A percentile compares a stretch with the other conserved stretches of the same genome.
These are phyloP conservation scores for Eurystomus glaucurus DNA, from an alignment of 2,797 vertebrate species.

Conservation along the genomic window DNA sequence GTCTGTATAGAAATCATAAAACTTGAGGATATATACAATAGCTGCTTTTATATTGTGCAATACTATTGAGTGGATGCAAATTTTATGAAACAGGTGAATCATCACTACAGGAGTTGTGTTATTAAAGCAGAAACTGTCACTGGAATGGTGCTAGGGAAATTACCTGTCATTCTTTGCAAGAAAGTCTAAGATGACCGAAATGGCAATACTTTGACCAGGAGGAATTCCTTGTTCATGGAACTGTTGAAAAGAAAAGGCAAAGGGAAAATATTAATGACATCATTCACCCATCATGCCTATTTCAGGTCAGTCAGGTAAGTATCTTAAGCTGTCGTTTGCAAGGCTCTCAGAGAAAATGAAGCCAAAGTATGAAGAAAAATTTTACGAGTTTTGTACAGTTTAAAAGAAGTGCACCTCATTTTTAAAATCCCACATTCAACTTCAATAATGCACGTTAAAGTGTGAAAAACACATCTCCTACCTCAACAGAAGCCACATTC, in stretches of 20 bases:
- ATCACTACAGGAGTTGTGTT: background rate
- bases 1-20: background rate
- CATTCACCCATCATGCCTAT: background rate
- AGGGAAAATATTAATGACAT: slow-evolving; percentile 35
- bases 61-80: background rate
- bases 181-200: slow-evolving; percentile 45
- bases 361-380: background rate
- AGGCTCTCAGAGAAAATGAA: background rate
- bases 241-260: slow-evolving; percentile 32
- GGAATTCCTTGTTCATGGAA: slow-evolving; percentile 14
- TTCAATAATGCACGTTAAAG: background rate
- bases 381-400: background rate
- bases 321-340: background rate
- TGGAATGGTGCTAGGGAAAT: slow-evolving; percentile 39
- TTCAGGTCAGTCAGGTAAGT: background rate
- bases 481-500: background rate
- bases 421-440: background rate
- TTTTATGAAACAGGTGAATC: slow-evolving; percentile 51
- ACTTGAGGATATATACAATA: background rate
- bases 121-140: slow-evolving; percentile 51
- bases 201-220: slow-evolving; percentile 34
- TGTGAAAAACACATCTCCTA: background rate
- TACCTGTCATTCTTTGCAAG: slow-evolving; percentile 48
- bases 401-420: rapidly evolving
- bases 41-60: background rate